Evolutionary conservation across 2,888 invertebrate genomes (phyloP).

Genomic region (Gandaritis pyraliata): DNA sequence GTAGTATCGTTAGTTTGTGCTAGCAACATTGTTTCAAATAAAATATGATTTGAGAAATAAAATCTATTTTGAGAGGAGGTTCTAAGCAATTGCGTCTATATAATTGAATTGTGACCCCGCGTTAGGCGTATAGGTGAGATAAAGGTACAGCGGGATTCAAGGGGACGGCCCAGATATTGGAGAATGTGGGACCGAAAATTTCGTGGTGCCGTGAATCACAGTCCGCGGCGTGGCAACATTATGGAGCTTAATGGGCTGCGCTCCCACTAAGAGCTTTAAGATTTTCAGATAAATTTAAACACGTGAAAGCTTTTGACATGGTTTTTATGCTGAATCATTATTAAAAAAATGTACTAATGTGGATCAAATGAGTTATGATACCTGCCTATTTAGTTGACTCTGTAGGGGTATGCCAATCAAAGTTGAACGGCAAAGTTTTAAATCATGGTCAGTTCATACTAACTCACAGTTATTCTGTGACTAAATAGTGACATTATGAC

Average conservation of each 20-base stretch:
- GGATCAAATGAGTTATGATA: too few species aligned
- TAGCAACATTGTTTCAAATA: constrained; percentile 31
- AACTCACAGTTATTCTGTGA: too few species aligned
- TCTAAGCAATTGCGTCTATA: constrained; percentile 59
- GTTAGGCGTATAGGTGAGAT: constrained; percentile 55
- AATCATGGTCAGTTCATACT: too few species aligned
- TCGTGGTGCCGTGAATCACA: constrained; percentile 24
- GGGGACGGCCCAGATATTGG: constrained; percentile 33
- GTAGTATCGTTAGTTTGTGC: not conserved
- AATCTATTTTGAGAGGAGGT: constrained; percentile 42
- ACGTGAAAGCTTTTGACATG: constrained; percentile 3
- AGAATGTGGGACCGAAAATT: constrained; percentile 30
- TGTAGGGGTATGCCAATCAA: too few species aligned
- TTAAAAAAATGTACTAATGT: too few species aligned
- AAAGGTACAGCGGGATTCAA: constrained; percentile 52
- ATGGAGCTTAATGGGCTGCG: constrained; percentile 15
- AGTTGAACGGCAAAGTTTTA: too few species aligned
- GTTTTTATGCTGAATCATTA: not conserved
- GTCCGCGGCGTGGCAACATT: constrained; percentile 16
- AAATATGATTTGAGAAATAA: constrained; percentile 49
- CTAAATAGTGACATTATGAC: too few species aligned
- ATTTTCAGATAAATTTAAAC: constrained; percentile 12
- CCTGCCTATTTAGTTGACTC: too few species aligned
- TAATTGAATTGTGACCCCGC: constrained; percentile 62
- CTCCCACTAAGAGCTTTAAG: constrained; percentile 13